Evolutionary conservation across 2,888 invertebrate species (phyloP), one percentile per base, ranked within the genome.

Genomic region (Hirtodrosophila histrioides): DNA sequence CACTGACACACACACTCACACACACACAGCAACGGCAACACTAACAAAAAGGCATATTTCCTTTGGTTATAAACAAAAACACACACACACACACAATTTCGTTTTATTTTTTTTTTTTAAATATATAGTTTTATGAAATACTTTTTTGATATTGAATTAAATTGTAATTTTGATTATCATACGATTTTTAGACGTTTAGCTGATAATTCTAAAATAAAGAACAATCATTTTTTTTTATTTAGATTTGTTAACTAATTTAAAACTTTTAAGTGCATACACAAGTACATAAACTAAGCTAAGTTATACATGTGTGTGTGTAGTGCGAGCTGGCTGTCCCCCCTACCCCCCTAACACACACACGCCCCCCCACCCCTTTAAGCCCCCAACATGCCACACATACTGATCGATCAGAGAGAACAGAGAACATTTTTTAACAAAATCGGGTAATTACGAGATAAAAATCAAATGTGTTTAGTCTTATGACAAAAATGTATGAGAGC

Each of bases 161-260:
- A 35, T 70, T 44, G 45, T 80, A 69, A 69, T 41, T 66, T 60
- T 67, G 56, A 61, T 62, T 72, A 70, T 65, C 53, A 49, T 57
- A 31, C 66, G 17, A 17, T 17, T 17, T 17, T 17, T 17, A 73
- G 50, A 41, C 43, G 31, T 23, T 74, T 60, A 75, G 55, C 37
- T 69, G 69, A 41, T 57, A 57, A 57, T 63, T 54, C 12, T 60
- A 60, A 29, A 35, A 56, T 69, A 45, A 12, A 55, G 23, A 55
- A 35, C 9, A 55, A 55, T 51, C 39, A 37, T 41, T 53, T 65
- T 69, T 75, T 72, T 73, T 55, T 36, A 50, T 37, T 55, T 75
- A 78, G 51, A 65, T 44, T 76, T 86, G 86, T 81, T 86, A 86
- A 80, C 70, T 81, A 86, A 83, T 81, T 78, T 84, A 86, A 86